These are phyloP conservation scores for Plestiodon gilberti DNA, from an alignment of 2,113 vertebrate species.

Conservation along the genomic window DNA sequence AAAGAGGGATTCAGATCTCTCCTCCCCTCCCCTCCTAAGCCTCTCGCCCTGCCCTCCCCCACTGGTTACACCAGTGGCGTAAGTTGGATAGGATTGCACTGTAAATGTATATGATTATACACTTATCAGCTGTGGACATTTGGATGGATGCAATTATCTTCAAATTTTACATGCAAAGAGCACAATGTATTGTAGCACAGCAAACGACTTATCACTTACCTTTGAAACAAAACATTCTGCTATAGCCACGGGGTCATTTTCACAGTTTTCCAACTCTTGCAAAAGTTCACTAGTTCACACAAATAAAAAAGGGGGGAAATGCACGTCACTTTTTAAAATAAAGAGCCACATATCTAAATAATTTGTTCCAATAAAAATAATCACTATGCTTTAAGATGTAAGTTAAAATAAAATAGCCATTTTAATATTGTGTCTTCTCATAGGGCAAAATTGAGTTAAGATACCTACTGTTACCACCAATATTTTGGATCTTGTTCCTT, in stretches of 20 bases:
- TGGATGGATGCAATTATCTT: neutral
- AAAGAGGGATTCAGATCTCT: too few relatives aligned
- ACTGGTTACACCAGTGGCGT: too few relatives aligned
- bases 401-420: neutral
- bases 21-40: too few relatives aligned
- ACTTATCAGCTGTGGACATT: slow-evolving; percentile 10
- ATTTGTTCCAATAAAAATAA: neutral
- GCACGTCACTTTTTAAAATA: slow-evolving; percentile 25
- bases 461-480: neutral
- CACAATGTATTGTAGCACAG: neutral
- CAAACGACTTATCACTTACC: slow-evolving; percentile 77
- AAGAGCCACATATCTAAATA: neutral
- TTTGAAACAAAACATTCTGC: slow-evolving; percentile 95
- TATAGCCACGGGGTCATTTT: slow-evolving; percentile 89
- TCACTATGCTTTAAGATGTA: neutral
- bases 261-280: slow-evolving; percentile 89
- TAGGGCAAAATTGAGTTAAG: neutral
- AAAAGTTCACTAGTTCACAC: slow-evolving; percentile 81
- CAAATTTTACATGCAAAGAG: neutral
- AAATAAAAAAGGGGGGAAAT: slow-evolving; percentile 38
- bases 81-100: too few relatives aligned
- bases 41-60: too few relatives aligned
- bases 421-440: neutral
- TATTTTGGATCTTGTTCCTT: neutral
- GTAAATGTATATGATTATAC: neutral